phyloP scores from a whole-genome alignment of 2,797 vertebrate species.

The Holocentrus rufus region DNA sequence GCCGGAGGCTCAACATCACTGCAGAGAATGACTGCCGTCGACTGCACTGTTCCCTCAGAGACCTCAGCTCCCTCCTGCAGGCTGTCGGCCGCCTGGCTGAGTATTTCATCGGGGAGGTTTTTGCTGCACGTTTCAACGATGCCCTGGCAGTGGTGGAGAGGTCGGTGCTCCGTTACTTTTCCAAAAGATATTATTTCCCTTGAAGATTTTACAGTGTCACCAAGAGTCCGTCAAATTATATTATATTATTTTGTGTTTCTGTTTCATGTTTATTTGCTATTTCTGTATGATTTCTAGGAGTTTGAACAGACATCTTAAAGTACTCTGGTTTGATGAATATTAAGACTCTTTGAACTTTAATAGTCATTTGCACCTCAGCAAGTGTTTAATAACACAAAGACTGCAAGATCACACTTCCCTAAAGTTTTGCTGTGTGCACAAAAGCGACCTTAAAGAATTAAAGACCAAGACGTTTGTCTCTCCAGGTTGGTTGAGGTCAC shows the following conservation, averaged over 20 bases:
- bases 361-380: background rate
- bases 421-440: too few relatives aligned
- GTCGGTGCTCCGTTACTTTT: slow-evolving; percentile 72
- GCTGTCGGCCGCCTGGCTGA: slow-evolving; percentile 93
- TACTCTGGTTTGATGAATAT: too few relatives aligned
- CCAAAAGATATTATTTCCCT: background rate
- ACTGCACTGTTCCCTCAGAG: slow-evolving; percentile 94
- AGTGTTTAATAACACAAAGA: background rate
- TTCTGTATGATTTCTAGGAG: too few relatives aligned
- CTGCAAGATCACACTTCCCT: too few relatives aligned
- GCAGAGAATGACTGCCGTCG: slow-evolving; percentile 95
- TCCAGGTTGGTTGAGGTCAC: slow-evolving; percentile 94
- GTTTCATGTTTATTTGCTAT: too few relatives aligned
- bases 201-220: background rate
- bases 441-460: background rate
- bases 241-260: too few relatives aligned
- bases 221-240: too few relatives aligned
- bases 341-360: background rate
- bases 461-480: slow-evolving; percentile 33
- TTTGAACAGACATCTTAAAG: too few relatives aligned
- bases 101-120: slow-evolving; percentile 94
- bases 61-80: slow-evolving; percentile 96
- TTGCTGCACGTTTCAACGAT: slow-evolving; percentile 90
- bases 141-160: slow-evolving; percentile 95
- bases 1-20: slow-evolving; percentile 92